Base-by-base conservation (phyloP, 2,888 invertebrate species). In the Lepidochitona cinerea region DNA sequence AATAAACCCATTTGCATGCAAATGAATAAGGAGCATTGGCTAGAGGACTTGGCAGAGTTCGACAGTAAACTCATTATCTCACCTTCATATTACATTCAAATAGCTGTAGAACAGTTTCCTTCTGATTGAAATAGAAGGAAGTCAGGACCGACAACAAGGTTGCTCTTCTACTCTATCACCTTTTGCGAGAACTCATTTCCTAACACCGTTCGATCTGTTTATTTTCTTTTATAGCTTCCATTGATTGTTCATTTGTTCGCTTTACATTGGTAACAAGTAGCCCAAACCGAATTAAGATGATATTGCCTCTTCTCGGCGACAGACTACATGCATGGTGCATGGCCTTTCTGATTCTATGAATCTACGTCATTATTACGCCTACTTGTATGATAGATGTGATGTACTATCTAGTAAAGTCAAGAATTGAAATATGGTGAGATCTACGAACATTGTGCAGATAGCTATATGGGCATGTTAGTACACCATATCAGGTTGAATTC, bases 71-170 rank as follows among this genome's bases (percentile, higher is more conserved):
- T 23, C 59, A 23, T 59, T 59, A 59, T 59, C 18, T 23, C 59
- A 59, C 59, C 59, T 59, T 26, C 29, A 23, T 59, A 59, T 59
- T 59, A 59, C 59, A 59, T 59, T 59, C 23, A 59, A 59, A 59
- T 59, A 29, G 59, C 26, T 59, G 59, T 59, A 59, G 59, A 4
- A 23, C 32, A 23, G 59, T 59, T 59, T 59, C 59, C 59, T 23
- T 23, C 29, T 4, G 23, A 26, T 14, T 32, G 23, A 1, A 23
- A 26, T 9, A 7, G 32, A 26, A 59, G 59, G 59, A 59, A 59
- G 59, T 59, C 26, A 29, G 29, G 59, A 32, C 59, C 23, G 14
- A 59, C 29, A 23, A 12, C 26, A 29, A 59, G 59, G 14, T 59
- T 32, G 59, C 23, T 32, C 29, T 29, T 23, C 59, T 59, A 59